These are phyloP conservation scores for Diplolepis rosae DNA, from an alignment of 2,888 invertebrate genomes.

Conservation along the genomic window DNA sequence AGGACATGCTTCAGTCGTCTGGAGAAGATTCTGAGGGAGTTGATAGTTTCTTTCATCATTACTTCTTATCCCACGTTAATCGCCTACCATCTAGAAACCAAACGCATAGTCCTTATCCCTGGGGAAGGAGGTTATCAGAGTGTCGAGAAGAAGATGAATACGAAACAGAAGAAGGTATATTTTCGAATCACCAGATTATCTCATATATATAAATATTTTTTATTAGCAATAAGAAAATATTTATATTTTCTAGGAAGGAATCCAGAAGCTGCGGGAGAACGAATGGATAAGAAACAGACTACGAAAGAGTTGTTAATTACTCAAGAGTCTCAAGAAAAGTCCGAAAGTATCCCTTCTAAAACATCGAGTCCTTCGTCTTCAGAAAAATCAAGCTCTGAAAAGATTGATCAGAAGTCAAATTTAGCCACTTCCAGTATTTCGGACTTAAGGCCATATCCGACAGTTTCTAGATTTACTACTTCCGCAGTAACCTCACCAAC, in stretches of 20 bases:
- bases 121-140: constrained; percentile 81
- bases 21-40: constrained; percentile 76
- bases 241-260: constrained; percentile 57
- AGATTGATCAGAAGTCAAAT: constrained; percentile 65
- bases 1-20: constrained; percentile 80
- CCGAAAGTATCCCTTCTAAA: constrained; percentile 60
- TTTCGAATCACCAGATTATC: not conserved
- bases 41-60: constrained; percentile 82
- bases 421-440: constrained; percentile 57
- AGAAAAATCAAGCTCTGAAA: constrained; percentile 69
- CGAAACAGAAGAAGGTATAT: constrained; percentile 74
- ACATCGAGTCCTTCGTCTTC: constrained; percentile 65
- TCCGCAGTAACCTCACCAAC: constrained; percentile 69
- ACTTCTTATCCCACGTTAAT: constrained; percentile 84
- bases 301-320: constrained; percentile 47
- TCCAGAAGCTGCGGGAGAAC: constrained; percentile 48
- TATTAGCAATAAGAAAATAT: not conserved
- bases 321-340: constrained; percentile 52
- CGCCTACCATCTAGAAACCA: constrained; percentile 80
- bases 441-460: constrained; percentile 52
- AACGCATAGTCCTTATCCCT: constrained; percentile 72
- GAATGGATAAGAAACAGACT: constrained; percentile 16
- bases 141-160: constrained; percentile 91
- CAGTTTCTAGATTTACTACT: constrained; percentile 64
- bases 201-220: not conserved